Evolutionary conservation across 2,888 invertebrate genomes (phyloP), one percentile per base, ranked within the genome.

Genomic region (Mesochorus sp.): DNA sequence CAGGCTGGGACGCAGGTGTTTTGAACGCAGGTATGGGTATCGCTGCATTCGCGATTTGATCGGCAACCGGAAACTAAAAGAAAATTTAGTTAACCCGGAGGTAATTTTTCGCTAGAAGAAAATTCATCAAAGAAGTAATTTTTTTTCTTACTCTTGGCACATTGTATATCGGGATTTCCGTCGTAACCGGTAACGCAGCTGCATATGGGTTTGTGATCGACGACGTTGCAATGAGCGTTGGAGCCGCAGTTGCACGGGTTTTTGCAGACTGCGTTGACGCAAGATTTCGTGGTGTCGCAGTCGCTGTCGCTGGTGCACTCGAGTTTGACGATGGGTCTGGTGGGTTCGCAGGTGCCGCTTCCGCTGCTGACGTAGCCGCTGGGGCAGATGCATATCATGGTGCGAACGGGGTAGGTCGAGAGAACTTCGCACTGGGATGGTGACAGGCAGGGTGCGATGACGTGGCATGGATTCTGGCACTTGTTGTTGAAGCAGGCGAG

Each of bases 361-460:
- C 97, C 97, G 81, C 95, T 95, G 91, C 96, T 96, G 2, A 97
- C 94, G 85, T 96, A 97, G 14, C 97, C 97, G 61, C 96, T 95
- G 24, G 97, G 96, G 85, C 98, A 98, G 1, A 96, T 94, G 88
- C 97, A 98, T 37, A 97, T 94, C 96, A 97, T 96, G 0, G 97
- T 97, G 79, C 97, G 93, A 3, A 97, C 95, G 0, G 97, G 97
- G 24, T 95, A 91, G 2, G 97, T 96, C 0, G 95, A 94, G 21
- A 96, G 94, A 0, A 97, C 97, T 90, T 95, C 94, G 87, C 97
- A 97, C 80, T 94, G 94, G 0, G 97, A 95, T 34, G 97, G 97
- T 64, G 93, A 93, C 49, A 94, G 93, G 88, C 98, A 98, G 1
- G 97, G 97, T 83, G 95, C 94, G 59, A 97, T 92, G 5, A 94